A percentile compares a stretch with the other conserved stretches of the same genome.
Conservation (phyloP, 1,140 invertebrate genomes). For the Drosophila gunungcola region DNA sequence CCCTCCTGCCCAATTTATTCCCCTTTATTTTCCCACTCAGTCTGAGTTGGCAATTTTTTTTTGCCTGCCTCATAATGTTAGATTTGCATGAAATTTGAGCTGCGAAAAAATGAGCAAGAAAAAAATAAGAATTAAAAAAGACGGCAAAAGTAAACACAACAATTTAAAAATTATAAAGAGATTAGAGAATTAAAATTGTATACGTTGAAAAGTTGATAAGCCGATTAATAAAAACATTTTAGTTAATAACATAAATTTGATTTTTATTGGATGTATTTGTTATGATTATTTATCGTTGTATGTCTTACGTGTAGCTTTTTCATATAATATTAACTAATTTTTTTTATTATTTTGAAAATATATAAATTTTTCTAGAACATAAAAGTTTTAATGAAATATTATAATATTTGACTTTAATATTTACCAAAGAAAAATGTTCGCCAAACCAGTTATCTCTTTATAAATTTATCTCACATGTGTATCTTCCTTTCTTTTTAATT, state of each 20-base stretch:
- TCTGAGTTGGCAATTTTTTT: conserved; percentile 71
- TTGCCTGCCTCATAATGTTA: conserved; percentile 53
- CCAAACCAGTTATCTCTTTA: background rate
- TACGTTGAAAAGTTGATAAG: conserved; percentile 8
- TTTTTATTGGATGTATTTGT: background rate
- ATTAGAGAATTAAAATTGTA: conserved; percentile 18
- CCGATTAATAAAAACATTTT: background rate
- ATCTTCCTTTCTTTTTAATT: conserved; percentile 33
- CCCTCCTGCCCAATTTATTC: conserved; percentile 6
- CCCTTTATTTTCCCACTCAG: conserved; percentile 17
- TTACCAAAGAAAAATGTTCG: too few relatives aligned
- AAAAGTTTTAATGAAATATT: too few relatives aligned
- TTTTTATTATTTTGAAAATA: too few relatives aligned
- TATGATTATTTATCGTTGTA: too few relatives aligned
- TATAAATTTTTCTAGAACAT: too few relatives aligned
- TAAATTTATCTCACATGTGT: background rate
- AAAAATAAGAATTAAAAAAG: background rate
- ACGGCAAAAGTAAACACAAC: conserved; percentile 9
- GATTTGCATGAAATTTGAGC: conserved; percentile 75
- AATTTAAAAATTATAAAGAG: conserved; percentile 6
- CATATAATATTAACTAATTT: too few relatives aligned
- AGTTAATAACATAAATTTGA: background rate
- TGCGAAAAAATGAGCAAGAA: conserved; percentile 2
- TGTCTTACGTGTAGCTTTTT: too few relatives aligned
- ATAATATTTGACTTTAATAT: too few relatives aligned